A percentile compares a stretch with the other conserved stretches of the same genome.
Evolutionary conservation across 2,797 vertebrate genomes (phyloP).

Genomic region (Calcarius lapponicus): DNA sequence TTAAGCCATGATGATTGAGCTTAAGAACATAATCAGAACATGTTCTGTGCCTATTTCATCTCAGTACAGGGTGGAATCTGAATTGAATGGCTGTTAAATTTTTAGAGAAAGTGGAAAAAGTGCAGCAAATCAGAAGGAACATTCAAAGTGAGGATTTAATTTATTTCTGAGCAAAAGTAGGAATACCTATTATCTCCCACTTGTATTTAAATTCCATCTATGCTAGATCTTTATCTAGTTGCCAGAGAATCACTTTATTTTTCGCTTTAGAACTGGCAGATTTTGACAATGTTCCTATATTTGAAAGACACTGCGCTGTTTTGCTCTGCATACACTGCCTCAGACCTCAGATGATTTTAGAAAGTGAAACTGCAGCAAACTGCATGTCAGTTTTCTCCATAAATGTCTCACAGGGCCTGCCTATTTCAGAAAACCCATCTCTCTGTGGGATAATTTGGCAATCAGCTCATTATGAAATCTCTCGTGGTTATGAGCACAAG

Average conservation of each 20-base stretch:
- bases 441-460: neutral
- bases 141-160: neutral
- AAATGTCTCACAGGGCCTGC: neutral
- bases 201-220: neutral
- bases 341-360: neutral
- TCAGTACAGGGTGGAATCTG: neutral
- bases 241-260: neutral
- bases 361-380: neutral
- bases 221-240: neutral
- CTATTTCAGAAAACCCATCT: neutral
- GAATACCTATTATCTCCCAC: neutral
- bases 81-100: neutral
- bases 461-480: neutral
- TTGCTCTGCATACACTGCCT: neutral
- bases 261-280: neutral
- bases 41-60: neutral
- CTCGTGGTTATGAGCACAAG: neutral
- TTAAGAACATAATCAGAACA: neutral
- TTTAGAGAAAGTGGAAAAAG: neutral
- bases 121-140: neutral
- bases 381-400: neutral
- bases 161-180: neutral
- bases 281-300: neutral
- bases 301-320: neutral
- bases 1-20: neutral